These are phyloP conservation scores for Dysdera silvatica DNA, from an alignment of 1,140 invertebrate genomes.

Conservation along the genomic window DNA sequence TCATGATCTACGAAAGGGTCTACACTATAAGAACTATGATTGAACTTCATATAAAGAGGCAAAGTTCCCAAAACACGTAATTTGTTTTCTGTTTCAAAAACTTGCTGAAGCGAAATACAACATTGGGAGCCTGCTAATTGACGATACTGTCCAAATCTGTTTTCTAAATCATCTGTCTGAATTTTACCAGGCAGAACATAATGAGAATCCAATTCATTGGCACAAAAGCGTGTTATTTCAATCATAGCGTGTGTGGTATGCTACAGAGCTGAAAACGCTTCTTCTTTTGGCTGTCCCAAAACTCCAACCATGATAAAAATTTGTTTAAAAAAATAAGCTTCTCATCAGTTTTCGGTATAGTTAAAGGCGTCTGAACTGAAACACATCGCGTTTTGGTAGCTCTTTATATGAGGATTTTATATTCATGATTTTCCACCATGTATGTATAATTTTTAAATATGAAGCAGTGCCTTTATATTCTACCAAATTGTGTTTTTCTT, in stretches of 20 bases:
- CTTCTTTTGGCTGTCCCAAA: background rate
- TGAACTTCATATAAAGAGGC: too few species aligned
- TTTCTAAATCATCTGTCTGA: background rate
- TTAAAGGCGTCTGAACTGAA: too few species aligned
- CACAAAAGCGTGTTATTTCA: background rate
- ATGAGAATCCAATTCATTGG: background rate
- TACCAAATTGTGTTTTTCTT: too few species aligned
- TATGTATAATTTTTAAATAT: too few species aligned
- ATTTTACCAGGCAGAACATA: background rate
- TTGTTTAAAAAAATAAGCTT: background rate
- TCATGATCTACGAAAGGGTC: too few species aligned
- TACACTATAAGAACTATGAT: too few species aligned
- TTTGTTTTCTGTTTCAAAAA: background rate
- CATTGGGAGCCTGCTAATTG: background rate
- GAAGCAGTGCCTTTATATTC: too few species aligned
- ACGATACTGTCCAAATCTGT: background rate
- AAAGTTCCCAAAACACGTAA: too few species aligned
- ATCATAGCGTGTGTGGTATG: background rate
- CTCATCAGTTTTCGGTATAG: too few species aligned
- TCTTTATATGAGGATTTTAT: too few species aligned
- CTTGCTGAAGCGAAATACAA: background rate
- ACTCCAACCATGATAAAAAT: background rate
- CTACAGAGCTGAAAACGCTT: background rate
- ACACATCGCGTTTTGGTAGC: too few species aligned
- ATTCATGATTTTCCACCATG: too few species aligned